Base-by-base conservation (phyloP, 2,888 invertebrate genomes). In the Drosophila kokeensis region DNA sequence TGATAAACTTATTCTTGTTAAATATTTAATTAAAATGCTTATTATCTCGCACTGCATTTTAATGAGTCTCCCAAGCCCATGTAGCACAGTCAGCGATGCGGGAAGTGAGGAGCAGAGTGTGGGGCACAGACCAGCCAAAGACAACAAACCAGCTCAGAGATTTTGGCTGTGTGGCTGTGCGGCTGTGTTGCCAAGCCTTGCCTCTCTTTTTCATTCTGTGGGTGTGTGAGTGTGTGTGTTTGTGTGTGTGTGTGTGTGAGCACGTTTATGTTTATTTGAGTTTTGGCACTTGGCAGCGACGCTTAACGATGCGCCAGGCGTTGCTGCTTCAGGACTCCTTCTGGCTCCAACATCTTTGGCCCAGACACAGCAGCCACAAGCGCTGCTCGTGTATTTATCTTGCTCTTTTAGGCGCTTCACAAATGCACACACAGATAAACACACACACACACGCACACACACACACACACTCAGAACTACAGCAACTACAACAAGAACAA, bases 1-100 rank as follows among this genome's bases (percentile, higher is more conserved):
- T 91, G 91, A 91, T 91, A 91, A 91, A 91, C 91, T 91, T 91
- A 91, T 91, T 91, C 91, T 89, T 91, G 91, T 91, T 91, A 91
- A 91, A 91, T 91, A 91, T 91, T 91, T 91, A 91, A 91, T 91
- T 87, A 87, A 87, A 87, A 87, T 87, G 90, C 87, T 87, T 87
- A 87, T 87, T 87, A 87, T 87, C 83, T 87, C 83, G 87, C 90
- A 90, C 89, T 87, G 87, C 87, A 87, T 90, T 90, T 87, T 91
- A 91, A 91, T 91, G 91, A 91, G 87, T 87, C 87, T 88, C 81
- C 88, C 89, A 87, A 76, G 86, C 83, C 87, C 76, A 67, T 50
- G 68, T 42, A 68, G 55, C 60, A 49, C 52, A 55, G 48, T 30
- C 54, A 50, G 64, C 52, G 60, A 69, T 34, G 45, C 45, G 59